These are phyloP conservation scores for Blastobasis adustella DNA, from an alignment of 2,888 invertebrate species.

Conservation along the genomic window DNA sequence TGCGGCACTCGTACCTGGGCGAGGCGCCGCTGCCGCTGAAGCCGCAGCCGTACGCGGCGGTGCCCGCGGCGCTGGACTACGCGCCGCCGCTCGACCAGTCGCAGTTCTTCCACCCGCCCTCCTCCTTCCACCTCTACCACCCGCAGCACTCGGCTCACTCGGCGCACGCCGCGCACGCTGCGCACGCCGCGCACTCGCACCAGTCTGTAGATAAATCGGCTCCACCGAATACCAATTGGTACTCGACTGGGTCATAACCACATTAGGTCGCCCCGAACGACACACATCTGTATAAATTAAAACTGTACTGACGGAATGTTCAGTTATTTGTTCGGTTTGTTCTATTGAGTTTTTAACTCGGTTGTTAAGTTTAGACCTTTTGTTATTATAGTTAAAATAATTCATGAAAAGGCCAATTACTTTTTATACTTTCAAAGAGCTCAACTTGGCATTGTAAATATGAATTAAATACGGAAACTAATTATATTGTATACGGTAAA, in stretches of 20 bases:
- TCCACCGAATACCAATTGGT: constrained; percentile 84
- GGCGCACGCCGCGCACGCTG: constrained; percentile 57
- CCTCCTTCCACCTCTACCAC: constrained; percentile 93
- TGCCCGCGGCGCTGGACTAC: constrained; percentile 79
- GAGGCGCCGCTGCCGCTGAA: constrained; percentile 83
- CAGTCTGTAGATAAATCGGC: constrained; percentile 76
- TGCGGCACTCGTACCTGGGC: constrained; percentile 72
- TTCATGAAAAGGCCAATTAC: not conserved
- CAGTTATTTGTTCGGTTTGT: constrained; percentile 4
- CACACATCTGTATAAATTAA: too few relatives aligned
- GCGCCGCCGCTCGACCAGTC: constrained; percentile 84
- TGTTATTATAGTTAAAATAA: constrained; percentile 29
- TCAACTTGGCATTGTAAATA: constrained; percentile 7
- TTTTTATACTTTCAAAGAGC: not conserved
- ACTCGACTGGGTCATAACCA: constrained; percentile 84
- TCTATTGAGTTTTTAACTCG: constrained; percentile 15
- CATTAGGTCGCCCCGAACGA: constrained; percentile 17
- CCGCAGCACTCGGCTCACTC: constrained; percentile 70
- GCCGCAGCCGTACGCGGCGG: constrained; percentile 91
- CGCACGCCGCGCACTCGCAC: constrained; percentile 60
- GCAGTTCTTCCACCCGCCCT: constrained; percentile 86
- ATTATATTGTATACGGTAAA: constrained; percentile 44
- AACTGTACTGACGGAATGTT: too few relatives aligned
- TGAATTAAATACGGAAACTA: constrained; percentile 1
- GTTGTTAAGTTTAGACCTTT: constrained; percentile 37